Base-by-base conservation (phyloP, 2,113 vertebrate genomes). In the Alaudala cheleensis region DNA sequence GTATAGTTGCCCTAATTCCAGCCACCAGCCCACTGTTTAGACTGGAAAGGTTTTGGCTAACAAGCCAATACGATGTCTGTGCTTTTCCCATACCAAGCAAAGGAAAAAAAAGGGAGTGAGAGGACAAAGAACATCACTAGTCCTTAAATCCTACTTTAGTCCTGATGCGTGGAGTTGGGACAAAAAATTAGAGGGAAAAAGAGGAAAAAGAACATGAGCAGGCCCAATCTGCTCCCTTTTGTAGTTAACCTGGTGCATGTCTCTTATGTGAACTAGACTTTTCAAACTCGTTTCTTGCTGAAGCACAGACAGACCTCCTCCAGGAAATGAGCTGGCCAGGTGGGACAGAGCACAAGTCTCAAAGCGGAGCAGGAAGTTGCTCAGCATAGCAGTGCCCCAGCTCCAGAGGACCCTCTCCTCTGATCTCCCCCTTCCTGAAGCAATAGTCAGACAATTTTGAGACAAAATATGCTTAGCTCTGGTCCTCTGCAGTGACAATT, bases 281-380 rank as follows among this genome's bases (percentile, higher is more conserved):
- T 61, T 60, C 1, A 1, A 3, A 8, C 2, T 37, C 10, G 29
- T 53, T 40, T 29, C 3, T 4, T 40, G 19, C 25, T 2, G 3
- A 39, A 23, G 12, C 23, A 73, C 28, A 37, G 16, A 5, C 39
- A 81, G 24, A 11, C 12, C 9, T 47, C 14, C 13, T 45, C 13
- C 6, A 25, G n/a, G 40, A 34, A 47, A 40, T 23, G 7, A 67
- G 16, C 16, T 60, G n/a, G 9, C 11, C 1, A 2, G 2, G 2
- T 53, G 73, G 24, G 11, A 47, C 39, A 14, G 23, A 60, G n/a
- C 6, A 22, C 14, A 17, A 34, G 3, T 15, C 39, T 40, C n/a
- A 40, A 19, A n/a, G 17, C 31, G 20, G 11, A 67, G n/a, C 10
- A 14, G n/a, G n/a, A 60, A 22, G 12, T 22, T 53, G 13, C 23